These are phyloP conservation scores for Pilophorus perplexus DNA, from an alignment of 2,888 invertebrate genomes.

Conservation along the genomic window DNA sequence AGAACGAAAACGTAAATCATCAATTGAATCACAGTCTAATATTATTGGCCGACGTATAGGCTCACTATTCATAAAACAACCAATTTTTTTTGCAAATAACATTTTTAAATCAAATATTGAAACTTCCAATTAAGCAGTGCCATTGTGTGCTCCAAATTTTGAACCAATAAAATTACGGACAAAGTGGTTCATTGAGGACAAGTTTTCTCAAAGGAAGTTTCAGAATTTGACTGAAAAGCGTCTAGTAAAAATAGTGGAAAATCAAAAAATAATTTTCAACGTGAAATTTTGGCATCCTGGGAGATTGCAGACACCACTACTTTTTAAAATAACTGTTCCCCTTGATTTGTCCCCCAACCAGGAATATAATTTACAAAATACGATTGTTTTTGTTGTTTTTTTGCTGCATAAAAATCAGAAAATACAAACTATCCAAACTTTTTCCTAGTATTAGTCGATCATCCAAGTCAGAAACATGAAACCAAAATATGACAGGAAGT, in stretches of 20 bases:
- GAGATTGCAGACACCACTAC: conserved; percentile 32
- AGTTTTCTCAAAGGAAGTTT: too few relatives aligned
- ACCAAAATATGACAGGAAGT: conserved; percentile 9
- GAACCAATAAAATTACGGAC: too few relatives aligned
- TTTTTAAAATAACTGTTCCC: conserved; percentile 31
- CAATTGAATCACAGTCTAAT: conserved; percentile 41
- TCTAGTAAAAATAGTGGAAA: conserved; percentile 15
- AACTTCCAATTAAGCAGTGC: too few relatives aligned
- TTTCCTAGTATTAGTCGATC: conserved; percentile 21
- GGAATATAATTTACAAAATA: conserved; percentile 36
- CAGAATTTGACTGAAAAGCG: too few relatives aligned
- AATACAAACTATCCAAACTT: conserved; percentile 21
- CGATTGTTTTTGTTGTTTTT: too few relatives aligned
- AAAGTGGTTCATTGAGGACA: too few relatives aligned
- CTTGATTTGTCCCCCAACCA: conserved; percentile 36
- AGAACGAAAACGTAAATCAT: conserved; percentile 28
- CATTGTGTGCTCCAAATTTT: too few relatives aligned
- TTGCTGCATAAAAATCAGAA: too few relatives aligned
- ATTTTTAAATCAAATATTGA: too few relatives aligned
- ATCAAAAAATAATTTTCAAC: background rate
- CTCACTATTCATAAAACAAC: conserved; percentile 33
- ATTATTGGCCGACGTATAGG: conserved; percentile 38
- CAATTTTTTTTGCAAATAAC: background rate
- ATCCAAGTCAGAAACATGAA: conserved; percentile 33
- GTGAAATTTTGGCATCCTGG: conserved; percentile 33